Base-by-base conservation (phyloP, 2,888 invertebrate species). In the Eustalomyia histrio region DNA sequence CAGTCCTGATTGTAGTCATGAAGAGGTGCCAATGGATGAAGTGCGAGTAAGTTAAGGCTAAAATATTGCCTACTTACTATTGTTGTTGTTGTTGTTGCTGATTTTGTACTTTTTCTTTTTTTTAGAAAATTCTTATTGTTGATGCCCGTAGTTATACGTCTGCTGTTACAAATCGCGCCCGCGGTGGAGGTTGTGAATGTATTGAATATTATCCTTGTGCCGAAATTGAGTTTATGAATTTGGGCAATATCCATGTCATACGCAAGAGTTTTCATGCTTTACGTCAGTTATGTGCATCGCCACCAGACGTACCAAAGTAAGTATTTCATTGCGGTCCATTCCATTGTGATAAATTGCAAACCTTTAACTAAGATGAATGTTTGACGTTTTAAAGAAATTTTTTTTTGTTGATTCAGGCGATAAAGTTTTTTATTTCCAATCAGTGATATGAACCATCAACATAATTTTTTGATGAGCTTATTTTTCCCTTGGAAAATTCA, bases 161-260 rank as follows among this genome's bases (percentile, higher is more conserved):
- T 0, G 99, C 99, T 0, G 96, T 98, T 47, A 98, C 98, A 18
- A 99, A 99, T 92, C 92, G 99, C 83, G 98, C 98, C 0, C 95
- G 99, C 83, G 99, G 99, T 69, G 99, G 99, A 53, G 99, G 99
- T 64, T 97, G 96, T 90, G 99, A 99, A 90, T 98, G 96, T 89
- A 94, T 95, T 68, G 98, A 98, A 91, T 98, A 98, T 92, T 99
- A 99, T 92, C 95, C 96, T 0, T 94, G 94, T 87, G 97, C 98
- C 84, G 98, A 99, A 91, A 97, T 99, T 75, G 95, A 97, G 91
- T 99, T 98, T 91, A 98, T 99, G 97, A 96, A 95, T 89, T 92
- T 99, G 89, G 97, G 98, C 71, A 99, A 99, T 91, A 99, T 99
- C 85, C 99, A 99, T 91, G 95, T 96, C 86, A 97, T 99, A 89